Conservation (phyloP, 2,797 vertebrate genomes). For the Lepidocolaptes lacrymiger region DNA sequence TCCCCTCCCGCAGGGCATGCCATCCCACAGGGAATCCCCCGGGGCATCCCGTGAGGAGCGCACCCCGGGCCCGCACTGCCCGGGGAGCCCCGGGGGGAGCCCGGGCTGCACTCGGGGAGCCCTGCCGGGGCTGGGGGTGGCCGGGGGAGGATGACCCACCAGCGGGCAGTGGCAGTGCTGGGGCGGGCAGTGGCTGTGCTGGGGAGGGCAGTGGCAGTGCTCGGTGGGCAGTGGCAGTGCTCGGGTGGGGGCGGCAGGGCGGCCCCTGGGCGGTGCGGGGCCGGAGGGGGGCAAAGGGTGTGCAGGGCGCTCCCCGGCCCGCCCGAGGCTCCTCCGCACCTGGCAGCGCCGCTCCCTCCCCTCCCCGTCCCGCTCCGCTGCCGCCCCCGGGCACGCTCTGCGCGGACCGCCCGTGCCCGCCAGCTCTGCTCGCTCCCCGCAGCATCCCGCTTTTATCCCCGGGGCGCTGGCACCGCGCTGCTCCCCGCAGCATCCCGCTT, state of each 20-base stretch:
- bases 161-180: background rate
- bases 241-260: background rate
- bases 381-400: background rate
- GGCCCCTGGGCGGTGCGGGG: background rate
- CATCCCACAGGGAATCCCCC: background rate
- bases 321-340: background rate
- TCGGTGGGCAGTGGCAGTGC: too few relatives aligned
- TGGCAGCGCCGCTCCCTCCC: background rate
- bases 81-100: background rate
- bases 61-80: background rate
- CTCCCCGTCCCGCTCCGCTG: background rate
- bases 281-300: background rate
- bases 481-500: too few relatives aligned
- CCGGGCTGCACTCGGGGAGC: background rate
- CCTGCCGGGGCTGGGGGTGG: background rate
- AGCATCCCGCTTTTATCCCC: background rate
- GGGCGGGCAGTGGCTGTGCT: too few relatives aligned
- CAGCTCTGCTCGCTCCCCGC: constrained; percentile 67
- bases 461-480: too few relatives aligned
- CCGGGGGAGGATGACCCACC: background rate
- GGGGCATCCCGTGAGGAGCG: too few relatives aligned
- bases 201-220: too few relatives aligned
- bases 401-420: background rate
- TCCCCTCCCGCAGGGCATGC: too few relatives aligned
- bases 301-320: background rate